Conservation (phyloP, 2,888 invertebrate species). For the Nasonia oneida region DNA sequence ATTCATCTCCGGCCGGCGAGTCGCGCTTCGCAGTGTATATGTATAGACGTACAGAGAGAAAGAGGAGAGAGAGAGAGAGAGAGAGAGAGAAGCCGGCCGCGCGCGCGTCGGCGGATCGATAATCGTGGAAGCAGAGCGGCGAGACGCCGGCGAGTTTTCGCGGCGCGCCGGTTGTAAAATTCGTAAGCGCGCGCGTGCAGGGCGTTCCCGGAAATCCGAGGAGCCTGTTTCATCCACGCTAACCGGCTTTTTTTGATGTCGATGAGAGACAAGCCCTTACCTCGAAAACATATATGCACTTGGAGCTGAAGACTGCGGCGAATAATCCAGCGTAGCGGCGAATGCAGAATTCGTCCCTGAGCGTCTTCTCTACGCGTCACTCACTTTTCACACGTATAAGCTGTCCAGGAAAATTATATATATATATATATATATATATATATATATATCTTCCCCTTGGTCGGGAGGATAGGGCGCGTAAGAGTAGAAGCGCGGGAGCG, state of each 20-base stretch:
- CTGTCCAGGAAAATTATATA: background rate
- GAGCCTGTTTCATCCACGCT: background rate
- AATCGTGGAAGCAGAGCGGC: conserved; percentile 41
- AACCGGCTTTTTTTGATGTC: background rate
- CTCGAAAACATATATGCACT: conserved; percentile 49
- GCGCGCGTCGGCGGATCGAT: conserved; percentile 49
- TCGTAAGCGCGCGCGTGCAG: background rate
- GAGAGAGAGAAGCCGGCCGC: conserved; percentile 48
- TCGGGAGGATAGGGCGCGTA: background rate
- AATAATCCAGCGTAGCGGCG: background rate
- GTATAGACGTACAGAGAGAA: background rate
- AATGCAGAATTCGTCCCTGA: background rate
- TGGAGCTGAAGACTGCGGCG: background rate
- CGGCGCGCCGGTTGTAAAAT: conserved; percentile 19
- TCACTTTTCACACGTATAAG: conserved; percentile 11
- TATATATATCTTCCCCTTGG: background rate
- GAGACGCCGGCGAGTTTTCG: conserved; percentile 16
- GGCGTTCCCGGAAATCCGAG: conserved; percentile 1
- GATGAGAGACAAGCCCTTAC: conserved; percentile 16
- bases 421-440: background rate
- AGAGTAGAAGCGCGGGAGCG: conserved; percentile 34
- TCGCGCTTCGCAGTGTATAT: background rate
- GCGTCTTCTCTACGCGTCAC: conserved; percentile 1
- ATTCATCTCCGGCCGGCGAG: conserved; percentile 3
- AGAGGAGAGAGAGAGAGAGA: conserved; percentile 8